Evolutionary conservation across 2,888 invertebrate genomes (phyloP), one percentile per base, ranked within the genome.

Genomic region (Quadroppia sp.): DNA sequence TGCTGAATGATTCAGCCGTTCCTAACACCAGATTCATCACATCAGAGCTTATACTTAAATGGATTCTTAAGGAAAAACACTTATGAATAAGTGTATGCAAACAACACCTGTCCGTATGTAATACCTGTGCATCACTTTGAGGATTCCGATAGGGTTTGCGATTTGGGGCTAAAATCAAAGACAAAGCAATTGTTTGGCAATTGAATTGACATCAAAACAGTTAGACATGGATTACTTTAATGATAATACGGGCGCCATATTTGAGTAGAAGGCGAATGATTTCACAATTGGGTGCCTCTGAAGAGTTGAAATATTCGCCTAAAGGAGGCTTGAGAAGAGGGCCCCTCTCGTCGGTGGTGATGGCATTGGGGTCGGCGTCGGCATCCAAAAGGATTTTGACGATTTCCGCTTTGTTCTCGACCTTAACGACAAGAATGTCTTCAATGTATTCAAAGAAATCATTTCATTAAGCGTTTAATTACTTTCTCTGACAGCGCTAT

Each of bases 71-170:
- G 32, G 13, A 28, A 11, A 48, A 48, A 48, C n/a, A 20, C 4
- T 53, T 20, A 23, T 53, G 2, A 3, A 53, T 53, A 3, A 7
- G 20, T 23, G 20, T 20, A 53, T 2, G 2, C 25, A 25, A 25
- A 83, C 81, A 83, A 81, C 2, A 84, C 82, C n/a, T 86, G n/a
- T n/a, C n/a, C n/a, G n/a, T n/a, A n/a, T n/a, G n/a, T n/a, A n/a
- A n/a, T n/a, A 82, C 81, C 90, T 88, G 78, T 89, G 89, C 15
- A 92, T 85, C 36, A 88, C 89, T 81, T 91, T 91, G 6, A 93
- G 84, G 73, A 92, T 88, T 45, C 92, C 92, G 80, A 90, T 89
- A 0, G 91, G 91, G 80, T 92, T 90, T 74, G 91, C 87, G 81
- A 89, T 90, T 78, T 91, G 91, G 11, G 90, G 90, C 82, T 90